Evolutionary conservation across 2,797 vertebrate species (phyloP).

Genomic region (Babyrousa celebensis): DNA sequence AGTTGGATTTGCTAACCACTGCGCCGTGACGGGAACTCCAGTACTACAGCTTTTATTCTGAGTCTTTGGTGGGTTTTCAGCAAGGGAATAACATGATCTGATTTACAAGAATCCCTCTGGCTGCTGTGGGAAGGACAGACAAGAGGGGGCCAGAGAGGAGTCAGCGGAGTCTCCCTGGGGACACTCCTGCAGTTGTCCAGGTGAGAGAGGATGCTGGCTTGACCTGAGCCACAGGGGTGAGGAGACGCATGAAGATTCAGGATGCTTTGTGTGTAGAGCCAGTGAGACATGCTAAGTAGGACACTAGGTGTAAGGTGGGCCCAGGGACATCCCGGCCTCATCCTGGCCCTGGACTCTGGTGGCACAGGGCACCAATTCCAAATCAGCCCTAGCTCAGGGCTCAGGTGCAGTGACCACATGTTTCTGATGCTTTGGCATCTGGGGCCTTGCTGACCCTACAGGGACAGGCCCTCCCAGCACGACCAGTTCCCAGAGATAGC

Average conservation of each 20-base stretch:
- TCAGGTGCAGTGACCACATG: too few relatives aligned
- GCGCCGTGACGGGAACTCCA: too few relatives aligned
- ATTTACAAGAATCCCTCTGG: background rate
- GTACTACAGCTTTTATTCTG: background rate
- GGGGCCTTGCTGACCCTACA: background rate
- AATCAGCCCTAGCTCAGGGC: background rate
- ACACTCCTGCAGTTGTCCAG: background rate
- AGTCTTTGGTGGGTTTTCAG: background rate
- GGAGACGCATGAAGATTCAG: background rate
- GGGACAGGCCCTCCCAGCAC: too few relatives aligned
- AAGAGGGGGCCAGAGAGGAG: background rate
- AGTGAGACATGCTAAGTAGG: background rate
- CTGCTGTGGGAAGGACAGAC: background rate
- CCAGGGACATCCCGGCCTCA: fast-evolving
- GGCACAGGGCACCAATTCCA: background rate
- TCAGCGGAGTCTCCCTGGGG: fast-evolving
- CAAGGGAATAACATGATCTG: background rate
- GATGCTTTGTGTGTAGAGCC: background rate
- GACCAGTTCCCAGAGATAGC: background rate
- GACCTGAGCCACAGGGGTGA: fast-evolving
- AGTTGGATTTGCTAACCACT: too few relatives aligned
- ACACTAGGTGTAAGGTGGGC: background rate
- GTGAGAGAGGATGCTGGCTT: background rate
- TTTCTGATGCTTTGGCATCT: background rate
- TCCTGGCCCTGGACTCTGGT: background rate